Percentiles rank a stretch among this genome's conserved stretches.
Conservation (phyloP, 1,140 invertebrate genomes). For the Drosophila bocki region DNA sequence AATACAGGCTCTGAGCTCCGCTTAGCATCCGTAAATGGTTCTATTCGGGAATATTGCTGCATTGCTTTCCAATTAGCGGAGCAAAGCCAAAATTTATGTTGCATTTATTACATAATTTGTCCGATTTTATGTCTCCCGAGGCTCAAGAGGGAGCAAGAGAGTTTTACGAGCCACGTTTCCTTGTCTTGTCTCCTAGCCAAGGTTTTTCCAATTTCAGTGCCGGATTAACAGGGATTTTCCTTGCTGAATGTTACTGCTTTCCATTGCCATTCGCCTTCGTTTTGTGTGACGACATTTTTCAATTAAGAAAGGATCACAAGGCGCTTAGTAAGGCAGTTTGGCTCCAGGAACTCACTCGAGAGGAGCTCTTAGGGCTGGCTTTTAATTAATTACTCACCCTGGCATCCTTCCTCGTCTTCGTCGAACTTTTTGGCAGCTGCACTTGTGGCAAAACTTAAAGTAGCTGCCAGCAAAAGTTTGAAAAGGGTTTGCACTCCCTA, state of each 20-base stretch:
- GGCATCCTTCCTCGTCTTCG: not conserved
- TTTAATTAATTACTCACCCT: constrained; percentile 75
- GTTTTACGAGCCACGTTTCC: constrained; percentile 66
- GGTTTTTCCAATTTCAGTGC: constrained; percentile 83
- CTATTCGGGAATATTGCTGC: constrained; percentile 64
- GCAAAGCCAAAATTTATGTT: constrained; percentile 80
- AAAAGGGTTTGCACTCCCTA: constrained; percentile 14
- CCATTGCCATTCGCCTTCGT: constrained; percentile 31
- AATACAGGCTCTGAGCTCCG: constrained; percentile 26
- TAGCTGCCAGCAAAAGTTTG: constrained; percentile 20
- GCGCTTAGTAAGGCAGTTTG: constrained; percentile 83
- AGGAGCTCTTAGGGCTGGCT: constrained; percentile 24
- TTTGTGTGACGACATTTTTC: constrained; percentile 82
- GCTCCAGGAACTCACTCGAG: constrained; percentile 18
- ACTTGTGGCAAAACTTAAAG: constrained; percentile 42
- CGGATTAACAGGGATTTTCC: constrained; percentile 80
- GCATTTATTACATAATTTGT: constrained; percentile 84
- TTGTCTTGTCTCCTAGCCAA: constrained; percentile 31
- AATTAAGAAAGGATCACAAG: constrained; percentile 83
- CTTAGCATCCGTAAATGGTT: constrained; percentile 57
- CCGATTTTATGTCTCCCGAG: constrained; percentile 66
- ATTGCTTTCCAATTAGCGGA: constrained; percentile 80
- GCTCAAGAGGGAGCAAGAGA: constrained; percentile 37
- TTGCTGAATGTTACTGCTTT: constrained; percentile 48
- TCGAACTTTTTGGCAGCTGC: constrained; percentile 69